A percentile compares a stretch with the other conserved stretches of the same genome.
phyloP scores from a whole-genome alignment of 2,888 invertebrate genomes.

The Cryptus viduatorius region DNA sequence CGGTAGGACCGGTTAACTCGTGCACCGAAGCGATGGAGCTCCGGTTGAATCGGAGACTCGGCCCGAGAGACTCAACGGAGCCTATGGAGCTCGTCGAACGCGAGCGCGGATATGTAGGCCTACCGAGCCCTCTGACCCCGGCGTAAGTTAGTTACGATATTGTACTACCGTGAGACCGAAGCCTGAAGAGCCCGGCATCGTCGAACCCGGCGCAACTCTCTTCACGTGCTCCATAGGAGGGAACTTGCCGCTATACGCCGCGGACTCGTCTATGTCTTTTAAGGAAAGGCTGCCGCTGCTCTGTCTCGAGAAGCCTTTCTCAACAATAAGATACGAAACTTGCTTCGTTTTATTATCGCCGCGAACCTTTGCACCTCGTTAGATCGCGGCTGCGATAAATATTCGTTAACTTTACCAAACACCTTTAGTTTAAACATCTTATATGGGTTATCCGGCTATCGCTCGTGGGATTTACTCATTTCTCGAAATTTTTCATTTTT shows the following conservation, averaged over 20 bases:
- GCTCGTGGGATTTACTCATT: no score
- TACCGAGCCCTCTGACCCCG: constrained; percentile 71
- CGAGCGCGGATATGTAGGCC: constrained; percentile 72
- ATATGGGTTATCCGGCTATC: no score
- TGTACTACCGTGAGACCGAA: constrained; percentile 74
- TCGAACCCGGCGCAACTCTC: constrained; percentile 41
- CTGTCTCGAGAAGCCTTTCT: background rate
- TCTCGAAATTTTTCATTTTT: no score
- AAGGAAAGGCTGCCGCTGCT: constrained; percentile 1
- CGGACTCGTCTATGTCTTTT: constrained; percentile 5
- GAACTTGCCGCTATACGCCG: background rate
- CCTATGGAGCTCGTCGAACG: constrained; percentile 34
- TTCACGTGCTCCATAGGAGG: constrained; percentile 32
- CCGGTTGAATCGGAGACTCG: constrained; percentile 1
- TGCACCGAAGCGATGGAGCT: constrained; percentile 26
- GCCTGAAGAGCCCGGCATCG: constrained; percentile 55
- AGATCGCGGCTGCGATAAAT: background rate
- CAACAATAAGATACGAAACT: background rate
- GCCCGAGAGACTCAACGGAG: background rate
- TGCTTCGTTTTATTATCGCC: background rate
- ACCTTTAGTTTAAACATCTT: no score
- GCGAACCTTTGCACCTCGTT: background rate
- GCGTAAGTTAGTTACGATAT: constrained; percentile 74
- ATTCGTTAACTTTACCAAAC: background rate
- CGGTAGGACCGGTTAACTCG: constrained; percentile 40